Evolutionary conservation across 2,797 vertebrate species (phyloP).

Genomic region (Salmo trutta): DNA sequence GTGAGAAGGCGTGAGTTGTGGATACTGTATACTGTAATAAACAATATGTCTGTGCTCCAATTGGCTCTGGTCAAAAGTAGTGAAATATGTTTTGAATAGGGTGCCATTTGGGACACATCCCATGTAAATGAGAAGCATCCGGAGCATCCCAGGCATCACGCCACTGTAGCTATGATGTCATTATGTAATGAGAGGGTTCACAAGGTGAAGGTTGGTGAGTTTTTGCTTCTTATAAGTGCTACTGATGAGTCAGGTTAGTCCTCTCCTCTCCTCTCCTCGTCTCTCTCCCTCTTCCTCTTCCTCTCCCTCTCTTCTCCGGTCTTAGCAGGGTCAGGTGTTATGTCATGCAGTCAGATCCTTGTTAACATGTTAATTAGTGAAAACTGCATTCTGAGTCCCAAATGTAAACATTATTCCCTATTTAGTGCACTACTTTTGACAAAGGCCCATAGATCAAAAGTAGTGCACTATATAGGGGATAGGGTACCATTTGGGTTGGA

Average conservation of each 20-base stretch:
- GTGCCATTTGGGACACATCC: neutral
- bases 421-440: too few relatives aligned
- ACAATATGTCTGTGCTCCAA: neutral
- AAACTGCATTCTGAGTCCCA: neutral
- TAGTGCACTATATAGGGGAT: neutral
- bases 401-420: neutral
- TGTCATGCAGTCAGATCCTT: neutral
- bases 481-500: neutral
- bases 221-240: slow-evolving; percentile 28
- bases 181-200: too few relatives aligned
- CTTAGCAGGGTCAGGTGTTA: neutral
- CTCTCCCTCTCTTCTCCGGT: neutral
- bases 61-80: neutral
- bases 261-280: slow-evolving; percentile 19
- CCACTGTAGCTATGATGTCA: neutral
- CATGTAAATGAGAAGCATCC: slow-evolving; percentile 15
- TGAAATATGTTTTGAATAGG: neutral
- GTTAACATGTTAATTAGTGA: slow-evolving; percentile 1
- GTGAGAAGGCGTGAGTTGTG: too few relatives aligned
- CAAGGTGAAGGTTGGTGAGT: slow-evolving; percentile 32
- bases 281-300: too few relatives aligned
- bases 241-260: slow-evolving; percentile 54
- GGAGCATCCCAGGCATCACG: slow-evolving; percentile 1
- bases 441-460: too few relatives aligned
- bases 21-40: too few relatives aligned